Evolutionary conservation across 2,888 invertebrate genomes (phyloP), one percentile per base, ranked within the genome.

Genomic region (Spodoptera littoralis): DNA sequence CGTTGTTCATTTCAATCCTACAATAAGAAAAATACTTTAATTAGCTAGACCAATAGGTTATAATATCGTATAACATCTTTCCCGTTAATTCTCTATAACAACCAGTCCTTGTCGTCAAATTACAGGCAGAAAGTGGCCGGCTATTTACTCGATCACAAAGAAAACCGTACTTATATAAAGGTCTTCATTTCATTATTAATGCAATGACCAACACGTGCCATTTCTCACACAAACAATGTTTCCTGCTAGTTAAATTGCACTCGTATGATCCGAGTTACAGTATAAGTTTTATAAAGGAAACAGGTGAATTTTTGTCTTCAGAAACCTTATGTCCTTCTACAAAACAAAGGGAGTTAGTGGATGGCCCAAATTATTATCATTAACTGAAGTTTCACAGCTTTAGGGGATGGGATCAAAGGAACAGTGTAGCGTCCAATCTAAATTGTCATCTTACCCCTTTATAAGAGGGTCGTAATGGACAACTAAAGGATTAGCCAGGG

Each of bases 351-450:
- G 1, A 36, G 36, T 36, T 36, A 36, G 36, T 9, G 4, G 36
- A 36, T 36, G 36, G 6, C 36, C 36, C 36, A 3, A 50, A 51
- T 27, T 50, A 36, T 45, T 68, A 43, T 57, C 48, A 12, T 36
- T 12, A 57, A 65, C 45, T 50, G 36, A 45, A 52, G 42, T 64
- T 70, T 43, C 30, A 64, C 24, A 36, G 55, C 56, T 71, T 52
- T n/a, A 36, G 9, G 36, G 36, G 11, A 11, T 56, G 24, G 46
- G 44, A 57, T 68, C 51, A 72, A 72, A 71, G 24, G 42, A 65
- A 51, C 44, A 42, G 45, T 43, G 41, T 18, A 30, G 22, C 60
- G 41, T 53, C 43, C 30, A 59, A 53, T 49, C 43, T 46, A 56
- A 60, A 67, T 52, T 60, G 45, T 52, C 47, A 44, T 30, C 48